A percentile compares a stretch with the other conserved stretches of the same genome.
Conservation (phyloP, 2,888 invertebrate genomes). For the Acronicta leporina region DNA sequence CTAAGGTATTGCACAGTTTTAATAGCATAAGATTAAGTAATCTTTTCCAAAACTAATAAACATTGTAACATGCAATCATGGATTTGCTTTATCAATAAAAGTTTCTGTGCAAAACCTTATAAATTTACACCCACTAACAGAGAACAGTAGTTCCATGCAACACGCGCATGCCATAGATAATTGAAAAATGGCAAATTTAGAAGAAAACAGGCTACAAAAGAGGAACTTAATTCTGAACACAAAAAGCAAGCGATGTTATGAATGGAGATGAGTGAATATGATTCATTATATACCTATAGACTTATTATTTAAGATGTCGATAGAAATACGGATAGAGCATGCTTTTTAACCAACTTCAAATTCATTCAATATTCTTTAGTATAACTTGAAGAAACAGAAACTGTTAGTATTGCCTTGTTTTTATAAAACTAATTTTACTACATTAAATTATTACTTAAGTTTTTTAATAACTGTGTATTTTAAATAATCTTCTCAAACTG, state of each 20-base stretch:
- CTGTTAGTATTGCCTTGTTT: neutral
- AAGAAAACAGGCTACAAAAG: slow-evolving; percentile 62
- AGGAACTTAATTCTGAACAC: slow-evolving; percentile 65
- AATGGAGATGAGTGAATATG: slow-evolving; percentile 62
- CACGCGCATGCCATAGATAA: slow-evolving; percentile 51
- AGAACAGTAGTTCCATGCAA: slow-evolving; percentile 58
- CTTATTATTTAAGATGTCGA: too few relatives aligned
- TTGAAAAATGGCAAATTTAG: slow-evolving; percentile 58
- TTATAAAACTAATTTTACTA: too few relatives aligned
- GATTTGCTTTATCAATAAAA: neutral
- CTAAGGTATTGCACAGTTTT: too few relatives aligned
- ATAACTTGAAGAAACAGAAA: neutral
- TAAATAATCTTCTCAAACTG: too few relatives aligned
- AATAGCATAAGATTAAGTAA: too few relatives aligned
- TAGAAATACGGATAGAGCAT: slow-evolving; percentile 28
- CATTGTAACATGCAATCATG: too few relatives aligned
- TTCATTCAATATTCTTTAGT: neutral
- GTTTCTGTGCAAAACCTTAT: neutral
- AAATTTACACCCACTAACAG: slow-evolving; percentile 1
- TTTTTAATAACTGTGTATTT: too few relatives aligned
- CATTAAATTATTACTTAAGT: neutral
- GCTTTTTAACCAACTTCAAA: too few relatives aligned
- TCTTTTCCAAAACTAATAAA: too few relatives aligned
- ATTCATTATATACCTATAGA: neutral
- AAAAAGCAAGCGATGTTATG: slow-evolving; percentile 80